A percentile compares a stretch with the other conserved stretches of the same genome.
phyloP scores from a whole-genome alignment of 2,797 vertebrate species.

The Galagoides demidoff region DNA sequence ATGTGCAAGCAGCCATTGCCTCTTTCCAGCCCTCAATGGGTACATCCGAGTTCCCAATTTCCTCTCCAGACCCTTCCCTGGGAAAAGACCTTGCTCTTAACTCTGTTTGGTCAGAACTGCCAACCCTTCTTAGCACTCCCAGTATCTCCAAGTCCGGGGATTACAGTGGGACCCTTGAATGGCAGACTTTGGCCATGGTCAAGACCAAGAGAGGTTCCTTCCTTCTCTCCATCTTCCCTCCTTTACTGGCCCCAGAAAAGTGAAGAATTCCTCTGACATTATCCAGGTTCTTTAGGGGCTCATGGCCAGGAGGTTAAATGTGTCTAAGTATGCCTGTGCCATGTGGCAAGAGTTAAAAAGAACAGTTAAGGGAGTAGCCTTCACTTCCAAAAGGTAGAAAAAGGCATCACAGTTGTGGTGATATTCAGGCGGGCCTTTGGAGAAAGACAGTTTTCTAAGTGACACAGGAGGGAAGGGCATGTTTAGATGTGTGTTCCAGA shows the following conservation, averaged over 20 bases:
- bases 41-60: rapidly evolving
- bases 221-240: not conserved
- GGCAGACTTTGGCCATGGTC: not conserved
- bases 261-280: not conserved
- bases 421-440: not conserved
- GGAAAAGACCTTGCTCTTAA: not conserved
- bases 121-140: not conserved
- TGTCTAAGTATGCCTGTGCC: not conserved
- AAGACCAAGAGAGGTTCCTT: not conserved
- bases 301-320: not conserved
- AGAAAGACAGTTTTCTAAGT: not conserved
- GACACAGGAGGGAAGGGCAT: not conserved
- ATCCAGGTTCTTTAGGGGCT: not conserved
- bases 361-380: not conserved
- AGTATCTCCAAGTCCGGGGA: not conserved
- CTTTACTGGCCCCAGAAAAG: not conserved
- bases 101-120: not conserved
- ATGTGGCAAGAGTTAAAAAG: not conserved
- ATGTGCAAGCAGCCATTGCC: not conserved
- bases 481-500: not conserved
- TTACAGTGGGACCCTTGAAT: not conserved
- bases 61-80: not conserved
- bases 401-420: not conserved
- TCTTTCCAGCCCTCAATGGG: not conserved
- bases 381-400: not conserved